phyloP scores from a whole-genome alignment of 2,888 invertebrate species.

The Ramazzottius varieornatus region DNA sequence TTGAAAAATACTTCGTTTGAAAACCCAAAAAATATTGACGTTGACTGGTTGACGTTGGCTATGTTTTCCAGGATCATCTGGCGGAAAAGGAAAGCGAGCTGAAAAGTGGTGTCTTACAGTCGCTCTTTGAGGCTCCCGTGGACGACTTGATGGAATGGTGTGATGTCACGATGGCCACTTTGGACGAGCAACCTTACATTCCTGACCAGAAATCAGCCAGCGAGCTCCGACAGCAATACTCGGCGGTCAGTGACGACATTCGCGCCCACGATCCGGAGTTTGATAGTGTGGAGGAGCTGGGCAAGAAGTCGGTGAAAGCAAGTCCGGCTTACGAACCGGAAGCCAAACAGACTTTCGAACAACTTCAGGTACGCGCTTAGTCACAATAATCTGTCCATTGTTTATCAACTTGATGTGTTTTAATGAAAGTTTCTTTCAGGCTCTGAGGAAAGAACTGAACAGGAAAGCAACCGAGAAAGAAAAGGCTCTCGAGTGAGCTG shows the following conservation, averaged over 20 bases:
- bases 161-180: background rate
- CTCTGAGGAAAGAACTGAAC: background rate
- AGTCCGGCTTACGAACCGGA: background rate
- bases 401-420: too few relatives aligned
- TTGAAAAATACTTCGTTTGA: too few relatives aligned
- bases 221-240: conserved; percentile 57
- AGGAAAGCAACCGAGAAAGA: background rate
- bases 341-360: background rate
- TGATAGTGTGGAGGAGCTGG: conserved; percentile 47
- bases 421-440: too few relatives aligned
- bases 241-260: conserved; percentile 67
- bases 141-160: conserved; percentile 10
- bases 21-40: too few relatives aligned
- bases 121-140: conserved; percentile 2
- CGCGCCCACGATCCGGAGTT: conserved; percentile 64
- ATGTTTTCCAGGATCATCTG: background rate
- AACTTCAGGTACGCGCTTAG: background rate
- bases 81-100: background rate
- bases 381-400: too few relatives aligned
- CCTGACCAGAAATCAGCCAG: conserved; percentile 59
- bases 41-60: too few relatives aligned
- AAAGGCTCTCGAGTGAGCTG: background rate
- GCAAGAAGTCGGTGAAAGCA: conserved; percentile 27
- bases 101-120: background rate
- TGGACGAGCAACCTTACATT: conserved; percentile 5